Evolutionary conservation across 2,888 invertebrate species (phyloP).

Genomic region (Drosophila formosana): DNA sequence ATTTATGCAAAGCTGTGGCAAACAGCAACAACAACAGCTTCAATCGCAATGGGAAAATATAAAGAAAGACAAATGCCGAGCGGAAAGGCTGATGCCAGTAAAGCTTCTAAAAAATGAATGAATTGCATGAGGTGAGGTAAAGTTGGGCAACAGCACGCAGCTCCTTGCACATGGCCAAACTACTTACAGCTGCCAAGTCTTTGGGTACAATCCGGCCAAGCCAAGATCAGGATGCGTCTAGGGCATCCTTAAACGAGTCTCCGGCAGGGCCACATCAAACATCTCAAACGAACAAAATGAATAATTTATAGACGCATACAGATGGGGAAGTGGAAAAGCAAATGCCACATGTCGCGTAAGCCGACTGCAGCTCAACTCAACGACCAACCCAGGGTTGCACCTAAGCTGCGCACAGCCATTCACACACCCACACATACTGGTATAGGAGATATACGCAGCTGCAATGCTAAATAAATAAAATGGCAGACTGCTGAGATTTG

Average conservation of each 20-base stretch:
- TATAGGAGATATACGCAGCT: conserved; percentile 22
- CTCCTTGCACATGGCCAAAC: conserved; percentile 21
- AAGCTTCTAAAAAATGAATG: conserved; percentile 76
- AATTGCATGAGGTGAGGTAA: conserved; percentile 75
- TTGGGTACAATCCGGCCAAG: conserved; percentile 20
- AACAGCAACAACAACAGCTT: conserved; percentile 54
- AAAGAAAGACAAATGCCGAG: conserved; percentile 25
- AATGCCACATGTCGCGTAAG: conserved; percentile 41
- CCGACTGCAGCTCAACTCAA: conserved; percentile 55
- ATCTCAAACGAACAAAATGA: conserved; percentile 81
- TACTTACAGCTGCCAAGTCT: conserved; percentile 13
- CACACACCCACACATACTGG: not conserved
- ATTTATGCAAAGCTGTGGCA: conserved; percentile 80
- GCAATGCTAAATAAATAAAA: conserved; percentile 40
- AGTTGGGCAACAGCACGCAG: conserved; percentile 42
- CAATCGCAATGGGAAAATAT: conserved; percentile 34
- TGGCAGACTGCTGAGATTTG: conserved; percentile 40
- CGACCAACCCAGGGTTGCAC: conserved; percentile 21
- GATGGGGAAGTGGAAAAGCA: conserved; percentile 17
- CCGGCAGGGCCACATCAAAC: conserved; percentile 73
- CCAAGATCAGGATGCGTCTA: conserved; percentile 36
- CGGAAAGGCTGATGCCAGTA: conserved; percentile 25
- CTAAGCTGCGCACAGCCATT: conserved; percentile 24
- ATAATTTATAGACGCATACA: conserved; percentile 81
- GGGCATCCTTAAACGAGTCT: conserved; percentile 57